Evolutionary conservation across 2,888 invertebrate genomes (phyloP), one percentile per base, ranked within the genome.

Genomic region (Brachypalpus laphriformis): DNA sequence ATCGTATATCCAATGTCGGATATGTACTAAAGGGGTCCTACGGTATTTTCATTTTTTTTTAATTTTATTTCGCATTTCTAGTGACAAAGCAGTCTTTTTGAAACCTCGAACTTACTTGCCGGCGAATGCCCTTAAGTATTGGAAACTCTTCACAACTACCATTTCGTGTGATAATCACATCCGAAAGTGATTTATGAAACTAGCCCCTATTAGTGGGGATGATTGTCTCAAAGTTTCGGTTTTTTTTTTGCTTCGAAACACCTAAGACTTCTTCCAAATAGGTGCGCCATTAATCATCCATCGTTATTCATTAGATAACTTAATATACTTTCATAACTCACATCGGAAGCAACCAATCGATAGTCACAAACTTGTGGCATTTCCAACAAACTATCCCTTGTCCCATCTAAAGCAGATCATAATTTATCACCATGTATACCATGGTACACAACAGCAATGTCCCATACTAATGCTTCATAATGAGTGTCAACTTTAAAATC

Each of bases 361-460:
- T 66, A 28, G 31, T 25, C 1, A 31, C 14, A n/a, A 40, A 6
- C n/a, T 6, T 11, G 14, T 14, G 8, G n/a, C 14, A 6, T 3
- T 40, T 45, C 14, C 16, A 16, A 16, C 18, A 18, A 45, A 45
- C 45, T 18, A 45, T 45, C 45, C 45, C 14, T 0, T 49, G 57
- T 72, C 51, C 51, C 42, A 6, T 61, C 28, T 8, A 9, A 18
- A 20, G 31, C 16, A 66, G 51, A 66, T 80, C 59, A 74, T 61
- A 68, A 74, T 80, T 80, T 74, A 80, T 80, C 54, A 74, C 59
- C 51, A 34, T 16, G 11, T 18, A 25, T 20, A 14, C 9, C 16
- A 8, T 16, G 14, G 6, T 45, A 18, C 4, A 2, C 42, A 2
- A 3, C n/a, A 20, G 18, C 49, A 16, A 14, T 22, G 9, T 45